These are phyloP conservation scores for Eurosta solidaginis DNA, from an alignment of 1,140 invertebrate species.

Conservation along the genomic window DNA sequence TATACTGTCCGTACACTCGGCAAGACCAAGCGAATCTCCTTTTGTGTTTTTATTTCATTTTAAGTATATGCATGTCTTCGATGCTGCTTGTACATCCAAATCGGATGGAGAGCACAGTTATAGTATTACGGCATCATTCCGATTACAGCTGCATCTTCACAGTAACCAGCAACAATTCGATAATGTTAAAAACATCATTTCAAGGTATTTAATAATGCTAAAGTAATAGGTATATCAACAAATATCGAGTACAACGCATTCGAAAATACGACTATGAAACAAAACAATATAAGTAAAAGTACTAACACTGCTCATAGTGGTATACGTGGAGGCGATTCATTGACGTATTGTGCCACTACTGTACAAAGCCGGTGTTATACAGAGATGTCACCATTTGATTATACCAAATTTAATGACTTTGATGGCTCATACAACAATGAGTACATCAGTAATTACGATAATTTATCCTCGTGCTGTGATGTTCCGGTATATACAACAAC, in stretches of 20 bases:
- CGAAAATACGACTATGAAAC: neutral
- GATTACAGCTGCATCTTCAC: slow-evolving; percentile 12
- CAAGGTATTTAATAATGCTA: neutral
- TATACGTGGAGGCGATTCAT: neutral
- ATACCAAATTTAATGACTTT: slow-evolving; percentile 61
- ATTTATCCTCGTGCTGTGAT: slow-evolving; percentile 49
- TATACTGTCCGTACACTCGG: too few relatives aligned
- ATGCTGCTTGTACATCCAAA: neutral
- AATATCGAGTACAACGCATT: neutral
- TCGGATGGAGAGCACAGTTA: neutral
- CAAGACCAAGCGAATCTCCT: too few relatives aligned
- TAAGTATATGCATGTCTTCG: neutral
- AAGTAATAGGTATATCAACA: neutral
- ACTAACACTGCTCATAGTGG: neutral
- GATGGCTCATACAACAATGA: slow-evolving; percentile 62
- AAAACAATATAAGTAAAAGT: neutral
- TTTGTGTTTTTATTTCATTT: neutral
- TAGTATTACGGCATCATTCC: neutral
- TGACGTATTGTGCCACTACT: neutral
- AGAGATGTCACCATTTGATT: slow-evolving; percentile 55
- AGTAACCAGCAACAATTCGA: neutral
- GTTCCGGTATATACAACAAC: slow-evolving; percentile 33
- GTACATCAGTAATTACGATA: slow-evolving; percentile 63
- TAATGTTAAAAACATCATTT: neutral
- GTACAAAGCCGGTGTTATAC: slow-evolving; percentile 42